Conservation (phyloP, 1,140 invertebrate genomes). For the Neodiprion virginianus region DNA sequence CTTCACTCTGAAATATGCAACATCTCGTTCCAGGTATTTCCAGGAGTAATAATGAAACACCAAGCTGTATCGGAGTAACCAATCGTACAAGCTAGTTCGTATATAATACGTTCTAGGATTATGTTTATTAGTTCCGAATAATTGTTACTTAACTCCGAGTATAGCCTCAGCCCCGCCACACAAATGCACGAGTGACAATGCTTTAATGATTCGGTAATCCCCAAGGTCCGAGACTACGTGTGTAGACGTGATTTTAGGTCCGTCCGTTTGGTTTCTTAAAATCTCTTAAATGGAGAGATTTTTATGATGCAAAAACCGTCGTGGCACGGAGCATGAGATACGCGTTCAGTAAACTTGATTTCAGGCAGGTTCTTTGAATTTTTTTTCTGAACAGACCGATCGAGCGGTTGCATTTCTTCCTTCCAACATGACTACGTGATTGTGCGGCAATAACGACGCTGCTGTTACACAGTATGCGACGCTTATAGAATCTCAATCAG, state of each 20-base stretch:
- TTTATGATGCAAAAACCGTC: neutral
- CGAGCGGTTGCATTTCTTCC: neutral
- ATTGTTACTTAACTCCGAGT: slow-evolving; percentile 11
- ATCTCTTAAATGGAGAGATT: neutral
- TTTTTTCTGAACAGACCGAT: neutral
- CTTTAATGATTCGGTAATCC: slow-evolving; percentile 39
- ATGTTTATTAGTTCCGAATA: slow-evolving; percentile 16
- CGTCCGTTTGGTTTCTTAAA: neutral
- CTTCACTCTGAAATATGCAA: neutral
- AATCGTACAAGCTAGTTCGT: neutral
- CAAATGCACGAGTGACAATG: slow-evolving; percentile 18
- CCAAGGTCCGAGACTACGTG: slow-evolving; percentile 35
- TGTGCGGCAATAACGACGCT: slow-evolving; percentile 26
- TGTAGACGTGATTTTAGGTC: neutral
- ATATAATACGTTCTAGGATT: neutral
- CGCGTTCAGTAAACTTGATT: too few species aligned
- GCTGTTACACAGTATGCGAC: slow-evolving; percentile 45
- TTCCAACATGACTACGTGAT: slow-evolving; percentile 23
- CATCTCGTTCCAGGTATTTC: neutral
- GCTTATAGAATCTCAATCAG: slow-evolving; percentile 51
- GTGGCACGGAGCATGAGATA: too few species aligned
- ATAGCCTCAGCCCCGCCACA: slow-evolving; percentile 43
- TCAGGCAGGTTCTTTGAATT: too few species aligned
- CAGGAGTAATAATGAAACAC: neutral
- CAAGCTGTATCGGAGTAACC: neutral